A percentile compares a stretch with the other conserved stretches of the same genome.
Conservation (phyloP, 2,888 invertebrate species). For the Campoletis raptor region DNA sequence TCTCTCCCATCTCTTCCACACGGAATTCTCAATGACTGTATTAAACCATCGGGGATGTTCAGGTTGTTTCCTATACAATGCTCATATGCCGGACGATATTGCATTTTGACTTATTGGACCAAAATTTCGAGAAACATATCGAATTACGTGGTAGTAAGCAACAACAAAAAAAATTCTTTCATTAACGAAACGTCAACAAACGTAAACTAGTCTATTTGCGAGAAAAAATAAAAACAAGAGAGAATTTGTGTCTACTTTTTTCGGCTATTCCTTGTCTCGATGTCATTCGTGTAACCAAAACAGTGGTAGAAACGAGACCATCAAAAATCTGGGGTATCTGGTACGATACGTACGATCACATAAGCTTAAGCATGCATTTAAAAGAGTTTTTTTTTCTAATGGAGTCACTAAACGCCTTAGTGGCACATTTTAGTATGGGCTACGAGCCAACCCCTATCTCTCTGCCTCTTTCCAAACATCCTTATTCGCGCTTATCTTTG, state of each 20-base stretch:
- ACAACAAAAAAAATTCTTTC: not conserved
- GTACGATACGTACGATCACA: not conserved
- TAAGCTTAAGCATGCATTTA: constrained; percentile 11
- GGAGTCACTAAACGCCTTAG: constrained; percentile 48
- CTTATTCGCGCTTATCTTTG: constrained; percentile 17
- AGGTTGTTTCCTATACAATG: not conserved
- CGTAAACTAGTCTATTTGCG: not conserved
- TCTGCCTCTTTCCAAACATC: constrained; percentile 14
- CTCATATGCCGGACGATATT: constrained; percentile 12
- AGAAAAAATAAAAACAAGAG: not conserved
- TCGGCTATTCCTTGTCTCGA: not conserved
- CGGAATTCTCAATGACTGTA: constrained; percentile 28
- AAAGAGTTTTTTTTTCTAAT: constrained; percentile 43
- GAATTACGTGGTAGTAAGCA: not conserved
- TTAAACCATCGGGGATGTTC: constrained; percentile 29
- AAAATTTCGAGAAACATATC: not conserved
- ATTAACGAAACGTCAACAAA: not conserved
- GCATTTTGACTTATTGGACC: not conserved
- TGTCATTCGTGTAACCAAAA: not conserved
- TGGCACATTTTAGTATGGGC: constrained; percentile 50
- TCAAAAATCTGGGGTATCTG: constrained; percentile 34
- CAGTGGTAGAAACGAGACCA: constrained; percentile 19
- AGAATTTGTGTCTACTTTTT: not conserved
- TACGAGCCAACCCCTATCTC: constrained; percentile 56
- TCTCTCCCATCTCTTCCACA: constrained; percentile 66